A percentile compares a stretch with the other conserved stretches of the same genome.
These are phyloP conservation scores for Hemiscyllium ocellatum DNA, from an alignment of 2,113 vertebrate genomes.

Conservation along the genomic window DNA sequence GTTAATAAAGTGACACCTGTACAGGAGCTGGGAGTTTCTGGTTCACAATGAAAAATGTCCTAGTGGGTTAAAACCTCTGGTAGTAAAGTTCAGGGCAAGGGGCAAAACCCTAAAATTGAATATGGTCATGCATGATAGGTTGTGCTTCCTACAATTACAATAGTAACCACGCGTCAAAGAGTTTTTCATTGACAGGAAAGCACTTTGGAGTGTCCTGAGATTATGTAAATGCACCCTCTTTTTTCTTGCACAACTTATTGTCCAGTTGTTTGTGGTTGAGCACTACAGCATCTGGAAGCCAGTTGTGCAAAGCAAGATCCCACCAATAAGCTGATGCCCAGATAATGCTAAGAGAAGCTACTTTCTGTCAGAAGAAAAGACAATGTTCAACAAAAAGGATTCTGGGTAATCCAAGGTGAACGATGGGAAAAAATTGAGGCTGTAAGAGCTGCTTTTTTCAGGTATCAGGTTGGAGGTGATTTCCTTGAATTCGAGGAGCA, in stretches of 20 bases:
- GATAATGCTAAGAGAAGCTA: too few species aligned
- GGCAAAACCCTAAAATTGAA: neutral
- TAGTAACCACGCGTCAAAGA: neutral
- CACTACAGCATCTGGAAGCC: neutral
- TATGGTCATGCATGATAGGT: too few species aligned
- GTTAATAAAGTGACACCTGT: neutral
- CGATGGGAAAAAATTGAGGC: too few species aligned
- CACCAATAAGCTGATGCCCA: too few species aligned
- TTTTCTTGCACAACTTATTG: neutral
- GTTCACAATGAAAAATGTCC: neutral
- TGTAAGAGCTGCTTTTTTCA: too few species aligned
- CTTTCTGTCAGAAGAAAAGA: too few species aligned
- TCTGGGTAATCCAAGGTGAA: too few species aligned
- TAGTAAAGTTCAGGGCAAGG: neutral
- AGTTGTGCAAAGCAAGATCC: too few species aligned
- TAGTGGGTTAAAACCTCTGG: neutral
- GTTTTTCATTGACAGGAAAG: neutral
- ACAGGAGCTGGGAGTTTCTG: neutral
- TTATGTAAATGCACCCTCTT: neutral
- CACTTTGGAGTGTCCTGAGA: neutral
- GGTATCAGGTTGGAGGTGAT: too few species aligned
- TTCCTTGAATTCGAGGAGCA: too few species aligned
- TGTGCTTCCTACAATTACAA: too few species aligned
- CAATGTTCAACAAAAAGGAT: neutral
- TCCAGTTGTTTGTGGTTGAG: neutral